These are phyloP conservation scores for Lethrus apterus DNA, from an alignment of 1,140 invertebrate genomes.

Conservation along the genomic window DNA sequence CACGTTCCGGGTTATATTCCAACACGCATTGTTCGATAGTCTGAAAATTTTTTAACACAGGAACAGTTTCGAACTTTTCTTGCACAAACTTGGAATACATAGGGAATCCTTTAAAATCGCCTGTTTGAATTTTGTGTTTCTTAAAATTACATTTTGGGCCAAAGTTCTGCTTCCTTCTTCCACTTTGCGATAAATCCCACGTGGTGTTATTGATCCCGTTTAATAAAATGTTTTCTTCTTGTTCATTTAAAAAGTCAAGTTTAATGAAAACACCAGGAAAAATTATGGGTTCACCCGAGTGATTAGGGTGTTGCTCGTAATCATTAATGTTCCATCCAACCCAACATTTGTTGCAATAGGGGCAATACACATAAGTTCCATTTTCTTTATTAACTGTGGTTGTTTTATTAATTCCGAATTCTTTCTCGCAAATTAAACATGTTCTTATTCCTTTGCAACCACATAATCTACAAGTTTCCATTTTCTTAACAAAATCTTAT, in stretches of 20 bases:
- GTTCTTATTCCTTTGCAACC: constrained; percentile 89
- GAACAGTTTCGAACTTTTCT: constrained; percentile 60
- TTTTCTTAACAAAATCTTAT: too few species aligned
- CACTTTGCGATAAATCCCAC: constrained; percentile 93
- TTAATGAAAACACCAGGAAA: constrained; percentile 66
- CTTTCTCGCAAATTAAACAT: constrained; percentile 75
- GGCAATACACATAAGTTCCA: constrained; percentile 67
- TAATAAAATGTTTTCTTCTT: constrained; percentile 65
- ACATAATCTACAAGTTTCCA: constrained; percentile 68
- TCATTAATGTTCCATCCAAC: constrained; percentile 58
- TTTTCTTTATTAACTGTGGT: constrained; percentile 33
- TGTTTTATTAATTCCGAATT: constrained; percentile 53
- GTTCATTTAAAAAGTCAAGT: constrained; percentile 64
- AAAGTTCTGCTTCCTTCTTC: constrained; percentile 94
- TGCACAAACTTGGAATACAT: constrained; percentile 73
- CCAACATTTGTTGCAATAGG: constrained; percentile 65
- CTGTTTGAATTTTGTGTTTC: constrained; percentile 74
- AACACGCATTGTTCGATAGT: constrained; percentile 95
- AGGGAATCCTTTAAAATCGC: constrained; percentile 84
- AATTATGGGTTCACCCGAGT: constrained; percentile 51
- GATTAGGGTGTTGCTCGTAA: constrained; percentile 58
- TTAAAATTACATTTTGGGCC: constrained; percentile 99
- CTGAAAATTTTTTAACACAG: constrained; percentile 65
- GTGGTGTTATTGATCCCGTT: constrained; percentile 67
- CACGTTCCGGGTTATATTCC: constrained; percentile 81